phyloP scores from a whole-genome alignment of 2,888 invertebrate species.

The Polydrusus tereticollis region DNA sequence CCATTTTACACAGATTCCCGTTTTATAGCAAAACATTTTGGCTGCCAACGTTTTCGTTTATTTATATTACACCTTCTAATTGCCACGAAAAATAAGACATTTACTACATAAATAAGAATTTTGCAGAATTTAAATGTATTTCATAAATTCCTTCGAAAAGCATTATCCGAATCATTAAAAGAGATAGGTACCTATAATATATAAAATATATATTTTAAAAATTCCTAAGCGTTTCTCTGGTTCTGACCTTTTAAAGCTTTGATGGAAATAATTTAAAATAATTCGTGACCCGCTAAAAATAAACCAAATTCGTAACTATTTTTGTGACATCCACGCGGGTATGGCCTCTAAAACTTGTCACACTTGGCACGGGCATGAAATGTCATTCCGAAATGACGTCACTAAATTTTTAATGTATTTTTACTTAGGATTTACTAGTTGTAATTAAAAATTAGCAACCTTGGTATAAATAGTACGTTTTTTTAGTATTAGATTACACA shows the following conservation, averaged over 20 bases:
- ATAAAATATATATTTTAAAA: no score
- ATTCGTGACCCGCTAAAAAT: constrained; percentile 5
- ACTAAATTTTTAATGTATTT: neutral
- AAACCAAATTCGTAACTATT: neutral
- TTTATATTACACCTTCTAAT: neutral
- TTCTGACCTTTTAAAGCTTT: no score
- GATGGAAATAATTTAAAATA: no score
- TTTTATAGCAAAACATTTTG: constrained; percentile 21
- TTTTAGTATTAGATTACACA: no score
- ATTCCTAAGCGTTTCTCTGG: no score
- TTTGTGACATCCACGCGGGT: neutral
- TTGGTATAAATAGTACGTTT: no score
- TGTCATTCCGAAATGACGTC: constrained; percentile 4
- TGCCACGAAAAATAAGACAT: neutral
- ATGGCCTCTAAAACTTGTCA: constrained; percentile 2
- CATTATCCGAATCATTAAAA: no score
- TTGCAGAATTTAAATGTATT: neutral
- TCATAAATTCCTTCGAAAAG: no score
- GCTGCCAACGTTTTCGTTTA: neutral
- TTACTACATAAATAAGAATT: neutral
- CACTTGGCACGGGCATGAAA: constrained; percentile 9
- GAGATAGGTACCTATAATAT: no score
- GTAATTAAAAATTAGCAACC: no score
- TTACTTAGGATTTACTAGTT: neutral
- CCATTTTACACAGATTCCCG: constrained; percentile 15